Percentiles rank a stretch among this genome's conserved stretches.
Evolutionary conservation across 2,888 invertebrate species (phyloP).

Genomic region (Strigamia crassipes): DNA sequence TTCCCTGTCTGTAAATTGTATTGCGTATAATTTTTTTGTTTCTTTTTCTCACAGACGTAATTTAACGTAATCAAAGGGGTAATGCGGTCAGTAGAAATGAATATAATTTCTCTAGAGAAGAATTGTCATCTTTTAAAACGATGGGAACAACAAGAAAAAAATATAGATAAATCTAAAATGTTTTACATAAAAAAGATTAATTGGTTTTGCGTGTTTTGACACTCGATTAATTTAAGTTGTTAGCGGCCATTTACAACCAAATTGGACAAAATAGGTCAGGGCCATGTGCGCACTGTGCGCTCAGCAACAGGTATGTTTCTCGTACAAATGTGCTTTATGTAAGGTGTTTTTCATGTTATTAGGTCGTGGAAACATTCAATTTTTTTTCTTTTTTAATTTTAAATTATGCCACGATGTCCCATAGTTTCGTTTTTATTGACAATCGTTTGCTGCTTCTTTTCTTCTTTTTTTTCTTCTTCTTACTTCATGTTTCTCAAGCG

Average conservation of each 20-base stretch:
- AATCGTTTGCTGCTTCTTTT: not conserved
- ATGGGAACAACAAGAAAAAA: not conserved
- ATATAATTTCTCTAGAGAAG: conserved; percentile 5
- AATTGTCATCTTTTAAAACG: not conserved
- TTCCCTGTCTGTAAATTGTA: not conserved
- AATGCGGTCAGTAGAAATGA: conserved; percentile 35
- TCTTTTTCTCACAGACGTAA: conserved; percentile 14
- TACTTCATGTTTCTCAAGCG: conserved; percentile 8
- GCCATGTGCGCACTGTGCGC: not conserved
- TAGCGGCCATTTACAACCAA: not conserved
- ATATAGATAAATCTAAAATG: not conserved
- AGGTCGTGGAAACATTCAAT: not conserved
- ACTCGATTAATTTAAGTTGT: not conserved
- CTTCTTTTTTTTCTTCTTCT: not conserved
- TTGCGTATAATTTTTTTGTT: not conserved
- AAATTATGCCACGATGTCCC: no score
- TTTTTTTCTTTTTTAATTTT: no score
- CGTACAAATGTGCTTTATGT: not conserved
- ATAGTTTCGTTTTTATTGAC: not conserved
- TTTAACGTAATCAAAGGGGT: conserved; percentile 38
- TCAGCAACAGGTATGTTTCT: not conserved
- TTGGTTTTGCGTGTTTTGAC: not conserved
- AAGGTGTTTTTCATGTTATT: not conserved
- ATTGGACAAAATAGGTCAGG: conserved; percentile 33
- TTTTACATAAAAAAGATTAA: not conserved